Evolutionary conservation across 2,888 invertebrate genomes (phyloP).

Genomic region (Sarcophaga variegata): DNA sequence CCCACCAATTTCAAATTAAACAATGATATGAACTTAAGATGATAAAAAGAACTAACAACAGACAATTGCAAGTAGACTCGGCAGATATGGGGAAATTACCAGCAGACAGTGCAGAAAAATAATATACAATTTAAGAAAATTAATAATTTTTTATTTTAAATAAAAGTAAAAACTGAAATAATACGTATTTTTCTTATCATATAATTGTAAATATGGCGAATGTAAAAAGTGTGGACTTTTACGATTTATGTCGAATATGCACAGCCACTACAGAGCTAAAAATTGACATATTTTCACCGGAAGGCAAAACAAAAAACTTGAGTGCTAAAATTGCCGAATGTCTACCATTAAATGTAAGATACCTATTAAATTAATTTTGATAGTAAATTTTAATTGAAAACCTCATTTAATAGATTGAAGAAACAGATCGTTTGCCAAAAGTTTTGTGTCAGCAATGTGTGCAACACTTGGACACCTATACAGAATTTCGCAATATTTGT

Average conservation of each 20-base stretch:
- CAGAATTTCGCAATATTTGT: conserved; percentile 85
- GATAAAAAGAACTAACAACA: background rate
- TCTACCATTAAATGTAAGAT: conserved; percentile 80
- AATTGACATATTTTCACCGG: conserved; percentile 86
- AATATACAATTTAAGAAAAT: background rate
- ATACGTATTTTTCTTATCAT: background rate
- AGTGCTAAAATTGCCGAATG: conserved; percentile 86
- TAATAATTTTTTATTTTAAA: background rate
- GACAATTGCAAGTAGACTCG: background rate
- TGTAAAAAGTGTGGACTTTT: conserved; percentile 87
- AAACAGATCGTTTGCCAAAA: conserved; percentile 87
- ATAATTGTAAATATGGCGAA: conserved; percentile 81
- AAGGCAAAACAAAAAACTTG: conserved; percentile 85
- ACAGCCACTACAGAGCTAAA: conserved; percentile 85
- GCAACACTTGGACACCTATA: conserved; percentile 85
- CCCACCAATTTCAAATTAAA: background rate
- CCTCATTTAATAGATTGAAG: conserved; percentile 83
- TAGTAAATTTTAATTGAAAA: background rate
- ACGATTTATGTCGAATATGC: conserved; percentile 87
- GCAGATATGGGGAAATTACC: conserved; percentile 21
- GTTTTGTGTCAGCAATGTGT: conserved; percentile 86
- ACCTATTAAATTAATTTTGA: background rate
- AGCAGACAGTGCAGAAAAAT: conserved; percentile 46
- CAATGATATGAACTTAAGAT: background rate
- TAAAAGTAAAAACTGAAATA: conserved; percentile 1